Evolutionary conservation across 2,888 invertebrate genomes (phyloP), one percentile per base, ranked within the genome.

Genomic region (Clistopyga incitator): DNA sequence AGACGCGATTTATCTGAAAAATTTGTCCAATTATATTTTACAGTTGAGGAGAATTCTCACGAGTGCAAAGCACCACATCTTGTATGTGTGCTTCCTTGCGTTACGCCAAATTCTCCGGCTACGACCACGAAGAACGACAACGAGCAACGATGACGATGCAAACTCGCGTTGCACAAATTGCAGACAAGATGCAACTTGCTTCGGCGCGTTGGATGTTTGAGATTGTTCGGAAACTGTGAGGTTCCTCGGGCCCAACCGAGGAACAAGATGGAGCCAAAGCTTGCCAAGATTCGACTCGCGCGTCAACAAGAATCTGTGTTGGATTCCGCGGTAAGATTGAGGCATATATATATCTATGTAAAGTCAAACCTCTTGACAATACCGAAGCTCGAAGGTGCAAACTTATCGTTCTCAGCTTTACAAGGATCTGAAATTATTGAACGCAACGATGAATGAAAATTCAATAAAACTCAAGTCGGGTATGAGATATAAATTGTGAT

Each of bases 151-250:
- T 50, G 74, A 72, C 67, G 72, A 70, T 64, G 75, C 45, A 74
- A 54, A 25, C 54, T 42, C 50, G 25, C 76, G 72, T 61, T 74
- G 77, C 72, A 77, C 76, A 80, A 80, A 83, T 83, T 83, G 80
- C 83, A 72, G 52, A 45, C 75, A 50, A 61, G 65, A 68, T n/a
- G 50, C 23, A 76, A 76, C 75, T 65, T 23, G 38, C 54, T 54
- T 20, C 29, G 50, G 54, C 34, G 56, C 71, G 68, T 50, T 20
- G 83, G 77, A 83, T 83, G 71, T 72, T 80, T 80, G 77, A 83
- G 77, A 80, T 83, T 80, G 83, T 83, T 80, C 67, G 83, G 83
- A 72, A 80, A 80, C 80, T 77, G 80, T 77, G 68, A 70, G 71
- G 71, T 78, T 25, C 50, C 10, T 38, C 47, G 34, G 74, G 34